Evolutionary conservation across 2,888 invertebrate species (phyloP).

Genomic region (Tholera decimalis): DNA sequence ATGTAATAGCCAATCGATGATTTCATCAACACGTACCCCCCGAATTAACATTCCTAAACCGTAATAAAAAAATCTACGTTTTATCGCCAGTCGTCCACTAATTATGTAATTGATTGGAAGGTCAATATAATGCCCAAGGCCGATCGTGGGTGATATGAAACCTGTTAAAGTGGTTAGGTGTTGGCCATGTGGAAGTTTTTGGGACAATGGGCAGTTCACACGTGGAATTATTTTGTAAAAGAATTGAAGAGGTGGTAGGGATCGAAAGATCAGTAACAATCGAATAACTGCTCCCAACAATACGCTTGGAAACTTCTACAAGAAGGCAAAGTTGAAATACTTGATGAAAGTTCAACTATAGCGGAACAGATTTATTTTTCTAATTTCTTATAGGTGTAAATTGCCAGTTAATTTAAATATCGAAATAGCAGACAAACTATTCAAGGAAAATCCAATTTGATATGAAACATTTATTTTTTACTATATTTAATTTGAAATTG

Average conservation of each 20-base stretch:
- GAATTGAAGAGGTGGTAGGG: conserved; percentile 62
- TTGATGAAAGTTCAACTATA: conserved; percentile 10
- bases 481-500: no score
- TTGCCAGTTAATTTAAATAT: neutral
- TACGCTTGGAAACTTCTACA: conserved; percentile 25
- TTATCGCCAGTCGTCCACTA: conserved; percentile 75
- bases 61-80: conserved; percentile 71
- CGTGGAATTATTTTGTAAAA: conserved; percentile 71
- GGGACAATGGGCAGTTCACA: conserved; percentile 65
- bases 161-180: conserved; percentile 73
- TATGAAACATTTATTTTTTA: no score
- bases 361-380: conserved; percentile 26
- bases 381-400: conserved; percentile 22
- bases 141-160: conserved; percentile 76
- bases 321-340: conserved; percentile 2
- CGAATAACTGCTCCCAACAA: conserved; percentile 34
- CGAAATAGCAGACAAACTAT: no score
- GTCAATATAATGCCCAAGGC: conserved; percentile 80
- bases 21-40: conserved; percentile 62
- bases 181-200: conserved; percentile 72
- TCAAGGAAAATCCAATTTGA: no score
- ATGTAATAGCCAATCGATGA: conserved; percentile 53
- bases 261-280: conserved; percentile 56
- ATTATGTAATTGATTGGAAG: conserved; percentile 82
- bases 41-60: conserved; percentile 65